Conservation (phyloP, 2,888 invertebrate genomes). For the Mythimna vitellina region DNA sequence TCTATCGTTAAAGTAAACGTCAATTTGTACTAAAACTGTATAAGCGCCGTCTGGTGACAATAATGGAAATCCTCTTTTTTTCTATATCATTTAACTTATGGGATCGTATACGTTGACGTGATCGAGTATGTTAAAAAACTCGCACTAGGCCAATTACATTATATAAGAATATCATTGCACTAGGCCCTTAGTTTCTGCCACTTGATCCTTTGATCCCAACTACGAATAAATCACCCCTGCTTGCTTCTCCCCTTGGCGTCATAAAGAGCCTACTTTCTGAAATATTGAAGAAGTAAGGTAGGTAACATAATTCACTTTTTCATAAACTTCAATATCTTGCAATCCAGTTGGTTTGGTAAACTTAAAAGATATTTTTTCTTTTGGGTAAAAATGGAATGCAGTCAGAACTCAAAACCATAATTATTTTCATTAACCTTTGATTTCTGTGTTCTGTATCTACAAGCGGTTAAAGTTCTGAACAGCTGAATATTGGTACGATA, state of each 20-base stretch:
- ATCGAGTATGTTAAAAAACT: too few species aligned
- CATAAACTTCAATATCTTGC: conserved; percentile 1
- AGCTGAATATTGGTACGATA: conserved; percentile 2
- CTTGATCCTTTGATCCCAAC: conserved; percentile 1
- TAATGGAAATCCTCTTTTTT: background rate
- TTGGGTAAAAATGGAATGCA: too few species aligned
- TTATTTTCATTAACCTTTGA: conserved; percentile 6
- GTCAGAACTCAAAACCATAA: background rate
- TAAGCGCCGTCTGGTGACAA: background rate
- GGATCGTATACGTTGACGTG: background rate
- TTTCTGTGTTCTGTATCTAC: background rate
- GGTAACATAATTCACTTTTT: conserved; percentile 25
- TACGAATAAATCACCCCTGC: conserved; percentile 18
- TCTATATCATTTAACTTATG: background rate
- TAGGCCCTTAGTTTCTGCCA: background rate
- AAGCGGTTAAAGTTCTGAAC: background rate
- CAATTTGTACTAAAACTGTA: background rate
- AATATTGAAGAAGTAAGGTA: conserved; percentile 30
- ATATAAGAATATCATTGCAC: background rate
- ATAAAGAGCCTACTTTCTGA: conserved; percentile 15
- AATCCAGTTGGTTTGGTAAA: background rate
- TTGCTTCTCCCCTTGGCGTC: conserved; percentile 5
- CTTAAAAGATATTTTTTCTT: background rate
- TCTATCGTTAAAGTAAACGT: background rate
- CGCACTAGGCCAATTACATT: too few species aligned